These are phyloP conservation scores for Coelinius sp. DNA, from an alignment of 2,888 invertebrate genomes.

Conservation along the genomic window DNA sequence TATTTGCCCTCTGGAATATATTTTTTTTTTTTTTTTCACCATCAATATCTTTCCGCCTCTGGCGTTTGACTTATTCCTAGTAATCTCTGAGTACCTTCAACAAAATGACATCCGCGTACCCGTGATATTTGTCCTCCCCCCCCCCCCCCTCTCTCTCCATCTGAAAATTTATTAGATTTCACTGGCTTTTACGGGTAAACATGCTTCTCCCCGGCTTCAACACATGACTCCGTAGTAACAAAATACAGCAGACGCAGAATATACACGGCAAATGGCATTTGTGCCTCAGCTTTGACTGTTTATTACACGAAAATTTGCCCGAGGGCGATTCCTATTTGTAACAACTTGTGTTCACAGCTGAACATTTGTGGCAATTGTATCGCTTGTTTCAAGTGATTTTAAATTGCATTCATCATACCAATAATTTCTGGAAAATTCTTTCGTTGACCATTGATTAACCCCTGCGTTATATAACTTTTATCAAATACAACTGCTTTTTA, in stretches of 20 bases:
- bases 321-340: neutral
- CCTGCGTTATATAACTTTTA: neutral
- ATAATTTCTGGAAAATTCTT: conserved; percentile 21
- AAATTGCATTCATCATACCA: conserved; percentile 25
- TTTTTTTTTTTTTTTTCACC: conserved; percentile 21
- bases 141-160: too few relatives aligned
- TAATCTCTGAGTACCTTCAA: conserved; percentile 25
- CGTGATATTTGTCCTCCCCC: conserved; percentile 30
- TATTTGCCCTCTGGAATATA: conserved; percentile 31
- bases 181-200: conserved; percentile 60
- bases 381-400: conserved; percentile 27
- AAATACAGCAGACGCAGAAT: conserved; percentile 19
- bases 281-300: conserved; percentile 6
- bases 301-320: neutral
- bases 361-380: conserved; percentile 8
- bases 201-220: conserved; percentile 57
- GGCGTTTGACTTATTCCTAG: conserved; percentile 26
- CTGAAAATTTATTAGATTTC: conserved; percentile 57
- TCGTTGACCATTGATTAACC: conserved; percentile 23
- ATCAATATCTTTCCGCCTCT: conserved; percentile 30
- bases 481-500: neutral
- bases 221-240: conserved; percentile 48
- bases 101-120: conserved; percentile 32
- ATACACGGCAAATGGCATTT: neutral
- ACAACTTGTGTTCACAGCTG: neutral